Evolutionary conservation across 2,888 invertebrate species (phyloP), one percentile per base, ranked within the genome.

Genomic region (Congeria kusceri): DNA sequence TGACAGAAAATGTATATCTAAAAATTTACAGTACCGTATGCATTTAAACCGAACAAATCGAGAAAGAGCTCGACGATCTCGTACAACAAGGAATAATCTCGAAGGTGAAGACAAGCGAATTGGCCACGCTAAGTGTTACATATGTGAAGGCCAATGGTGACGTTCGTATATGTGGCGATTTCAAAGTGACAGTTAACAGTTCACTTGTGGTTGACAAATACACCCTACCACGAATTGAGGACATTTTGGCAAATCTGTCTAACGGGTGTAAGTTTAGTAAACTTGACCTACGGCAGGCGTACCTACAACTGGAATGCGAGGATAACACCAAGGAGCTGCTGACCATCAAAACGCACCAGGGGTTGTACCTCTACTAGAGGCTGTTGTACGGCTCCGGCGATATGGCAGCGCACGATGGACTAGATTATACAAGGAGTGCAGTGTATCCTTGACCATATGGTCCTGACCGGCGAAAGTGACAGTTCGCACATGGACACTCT

Each of bases 131-230:
- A n/a, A n/a, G n/a, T n/a, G n/a, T n/a, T n/a, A n/a, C n/a, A n/a
- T n/a, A n/a, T n/a, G n/a, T n/a, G n/a, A 49, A 57, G n/a, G 11
- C 25, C 0, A 32, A 56, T 18, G 56, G 62, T 0, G 29, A n/a
- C 3, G 64, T 88, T 15, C 46, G 86, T 18, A 74, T 86, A n/a
- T 89, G 84, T 72, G 84, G 86, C 3, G 87, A 89, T 69, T 87
- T 79, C 49, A 85, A 86, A 15, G 83, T 85, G 0, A 85, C 87
- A 0, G 61, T 89, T 3, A 88, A 89, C 62, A 85, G 77, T 7
- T 74, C 84, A 20, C 32, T 91, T 32, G 73, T 87, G 39, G 76
- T 89, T 23, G 90, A 90, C 20, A 85, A 90, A 64, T 83, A 87
- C 65, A 84, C 79, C 68, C 74, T 90, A 46, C 85, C 82, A 73